Base-by-base conservation (phyloP, 2,797 vertebrate species). In the Sandelia bainsii region DNA sequence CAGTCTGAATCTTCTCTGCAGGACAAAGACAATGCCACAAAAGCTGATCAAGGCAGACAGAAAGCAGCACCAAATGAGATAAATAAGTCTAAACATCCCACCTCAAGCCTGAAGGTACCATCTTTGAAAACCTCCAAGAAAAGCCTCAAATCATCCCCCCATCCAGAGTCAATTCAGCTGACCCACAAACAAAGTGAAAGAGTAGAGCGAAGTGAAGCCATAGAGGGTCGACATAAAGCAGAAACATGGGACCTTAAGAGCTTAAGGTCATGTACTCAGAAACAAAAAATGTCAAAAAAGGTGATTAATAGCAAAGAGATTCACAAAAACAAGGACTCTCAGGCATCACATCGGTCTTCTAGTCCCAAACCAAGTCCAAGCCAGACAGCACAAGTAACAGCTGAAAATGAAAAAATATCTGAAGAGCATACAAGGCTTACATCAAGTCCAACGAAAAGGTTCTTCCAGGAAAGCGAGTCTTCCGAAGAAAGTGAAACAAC, bases 381-480 rank as follows among this genome's bases (percentile, higher is more conserved):
- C 7, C 42, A 63, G 44, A 49, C 17, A 3, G 11, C 34, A 1
- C 42, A 1, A 5, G 19, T 9, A 11, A 20, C n/a, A 34, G 32
- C 5, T 20, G 40, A 59, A 4, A 19, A 20, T 0, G 19, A 20
- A 34, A 5, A 17, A 8, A 8, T 2, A 1, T n/a, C 19, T 1
- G 2, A 1, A 20, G 27, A 37, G 11, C 1, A 8, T 0, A 25
- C 2, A 1, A 37, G 19, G 14, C 13, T 19, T 0, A 1, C 0
- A 0, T 2, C 0, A 1, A 67, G 60, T 42, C 57, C 32, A 5
- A 7, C 1, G 5, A 74, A 77, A 14, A 72, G 53, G 34, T 0
- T 3, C 12, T 0, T 5, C 2, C n/a, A 12, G 0, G 20, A 56
- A 34, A 0, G 3, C 0, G 22, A 1, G 0, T 4, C 8, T 16